Evolutionary conservation across 2,888 invertebrate genomes (phyloP).

Genomic region (Dolomedes plantarius): DNA sequence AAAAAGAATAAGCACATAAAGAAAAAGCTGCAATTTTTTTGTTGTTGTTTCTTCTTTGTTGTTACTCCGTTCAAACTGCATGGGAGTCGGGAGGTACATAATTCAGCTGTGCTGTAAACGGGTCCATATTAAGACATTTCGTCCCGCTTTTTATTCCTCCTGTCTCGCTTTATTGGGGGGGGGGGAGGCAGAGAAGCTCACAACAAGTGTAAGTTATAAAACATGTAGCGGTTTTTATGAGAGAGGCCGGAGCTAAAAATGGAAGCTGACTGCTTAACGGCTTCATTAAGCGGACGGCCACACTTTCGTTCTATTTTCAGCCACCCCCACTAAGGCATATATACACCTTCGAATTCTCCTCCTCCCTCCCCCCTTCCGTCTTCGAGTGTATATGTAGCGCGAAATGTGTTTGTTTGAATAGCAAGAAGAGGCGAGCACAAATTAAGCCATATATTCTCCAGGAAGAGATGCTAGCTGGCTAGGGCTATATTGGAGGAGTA

Average conservation of each 20-base stretch:
- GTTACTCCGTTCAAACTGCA: neutral
- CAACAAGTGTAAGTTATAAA: conserved; percentile 70
- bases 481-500: neutral
- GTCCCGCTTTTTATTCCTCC: conserved; percentile 4
- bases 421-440: conserved; percentile 26
- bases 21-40: too few relatives aligned
- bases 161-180: conserved; percentile 31
- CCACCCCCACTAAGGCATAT: conserved; percentile 14
- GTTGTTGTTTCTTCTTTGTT: too few relatives aligned
- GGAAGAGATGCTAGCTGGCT: neutral
- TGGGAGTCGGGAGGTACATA: neutral
- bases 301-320: conserved; percentile 51
- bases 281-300: conserved; percentile 65
- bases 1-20: neutral
- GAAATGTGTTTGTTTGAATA: conserved; percentile 37
- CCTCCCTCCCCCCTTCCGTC: neutral
- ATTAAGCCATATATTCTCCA: conserved; percentile 44
- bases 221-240: conserved; percentile 66
- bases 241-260: conserved; percentile 39
- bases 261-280: conserved; percentile 52
- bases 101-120: neutral
- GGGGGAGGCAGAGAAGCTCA: conserved; percentile 14
- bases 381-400: conserved; percentile 28
- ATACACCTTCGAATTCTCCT: conserved; percentile 23
- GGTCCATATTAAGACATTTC: conserved; percentile 9